Percentiles rank a stretch among this genome's conserved stretches.
phyloP scores from a whole-genome alignment of 1,140 invertebrate genomes.

The Trachymyrmex cornetzi region DNA sequence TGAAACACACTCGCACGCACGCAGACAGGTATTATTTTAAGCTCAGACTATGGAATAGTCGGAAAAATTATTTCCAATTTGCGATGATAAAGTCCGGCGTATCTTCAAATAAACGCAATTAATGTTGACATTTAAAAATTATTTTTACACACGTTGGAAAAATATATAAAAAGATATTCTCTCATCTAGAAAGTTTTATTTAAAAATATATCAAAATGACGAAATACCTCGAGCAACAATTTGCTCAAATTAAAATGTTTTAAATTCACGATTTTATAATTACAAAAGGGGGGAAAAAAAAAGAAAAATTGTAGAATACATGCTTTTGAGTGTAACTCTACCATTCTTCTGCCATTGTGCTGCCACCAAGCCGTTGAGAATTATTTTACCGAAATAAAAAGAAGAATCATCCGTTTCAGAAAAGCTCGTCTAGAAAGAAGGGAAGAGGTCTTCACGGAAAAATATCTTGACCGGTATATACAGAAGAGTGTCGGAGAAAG shows the following conservation, averaged over 20 bases:
- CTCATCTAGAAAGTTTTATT: not conserved
- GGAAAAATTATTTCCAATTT: slow-evolving; percentile 28
- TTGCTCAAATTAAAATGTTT: not conserved
- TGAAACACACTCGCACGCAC: not conserved
- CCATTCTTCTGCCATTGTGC: not conserved
- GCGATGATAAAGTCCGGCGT: slow-evolving; percentile 10
- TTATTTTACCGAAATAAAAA: not conserved
- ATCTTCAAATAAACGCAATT: slow-evolving; percentile 10
- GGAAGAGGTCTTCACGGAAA: not conserved
- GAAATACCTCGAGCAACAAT: not conserved
- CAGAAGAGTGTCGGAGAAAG: slow-evolving; percentile 34
- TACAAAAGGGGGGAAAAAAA: not conserved
- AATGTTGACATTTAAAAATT: not conserved
- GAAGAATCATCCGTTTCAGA: slow-evolving; percentile 12
- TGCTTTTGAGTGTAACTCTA: not conserved
- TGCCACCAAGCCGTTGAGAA: not conserved
- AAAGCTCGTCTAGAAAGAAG: slow-evolving; percentile 20
- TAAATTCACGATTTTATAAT: slow-evolving; percentile 4
- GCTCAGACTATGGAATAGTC: not conserved
- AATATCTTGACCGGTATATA: slow-evolving; percentile 3
- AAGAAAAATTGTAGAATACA: not conserved
- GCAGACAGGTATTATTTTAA: slow-evolving; percentile 25
- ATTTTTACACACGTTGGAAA: slow-evolving; percentile 30
- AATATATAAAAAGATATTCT: not conserved
- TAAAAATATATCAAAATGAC: slow-evolving; percentile 5